phyloP scores from a whole-genome alignment of 2,797 vertebrate species.

The Danio choprae region DNA sequence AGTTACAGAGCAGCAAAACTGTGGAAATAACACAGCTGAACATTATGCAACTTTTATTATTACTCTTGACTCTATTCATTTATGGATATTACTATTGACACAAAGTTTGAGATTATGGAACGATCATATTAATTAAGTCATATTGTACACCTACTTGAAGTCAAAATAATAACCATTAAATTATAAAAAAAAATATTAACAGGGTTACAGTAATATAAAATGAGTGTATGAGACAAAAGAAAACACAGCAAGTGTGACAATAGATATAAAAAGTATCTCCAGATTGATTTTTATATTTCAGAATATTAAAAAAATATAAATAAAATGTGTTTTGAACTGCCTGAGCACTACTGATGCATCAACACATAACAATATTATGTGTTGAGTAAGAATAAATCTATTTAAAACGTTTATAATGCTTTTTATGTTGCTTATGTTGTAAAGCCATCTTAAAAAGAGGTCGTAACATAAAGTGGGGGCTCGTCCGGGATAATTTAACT shows the following conservation, averaged over 20 bases:
- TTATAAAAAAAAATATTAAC: not conserved
- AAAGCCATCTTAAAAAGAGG: no score
- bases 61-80: not conserved
- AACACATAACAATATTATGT: no score
- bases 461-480: no score
- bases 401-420: no score
- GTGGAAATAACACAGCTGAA: slow-evolving; percentile 24
- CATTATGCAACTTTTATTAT: not conserved
- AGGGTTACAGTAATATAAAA: not conserved
- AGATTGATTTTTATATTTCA: not conserved
- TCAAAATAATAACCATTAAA: not conserved
- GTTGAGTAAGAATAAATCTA: no score
- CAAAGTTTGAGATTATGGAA: not conserved
- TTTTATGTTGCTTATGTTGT: no score
- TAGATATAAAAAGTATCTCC: not conserved
- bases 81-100: not conserved
- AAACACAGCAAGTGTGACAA: not conserved
- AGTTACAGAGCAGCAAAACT: not conserved
- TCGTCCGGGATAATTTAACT: no score
- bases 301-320: no score
- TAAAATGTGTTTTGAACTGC: no score
- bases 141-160: not conserved
- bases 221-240: not conserved
- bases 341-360: no score
- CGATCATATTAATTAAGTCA: not conserved